A percentile compares a stretch with the other conserved stretches of the same genome.
phyloP scores from a whole-genome alignment of 2,888 invertebrate genomes.

The Cheilosia pagana region DNA sequence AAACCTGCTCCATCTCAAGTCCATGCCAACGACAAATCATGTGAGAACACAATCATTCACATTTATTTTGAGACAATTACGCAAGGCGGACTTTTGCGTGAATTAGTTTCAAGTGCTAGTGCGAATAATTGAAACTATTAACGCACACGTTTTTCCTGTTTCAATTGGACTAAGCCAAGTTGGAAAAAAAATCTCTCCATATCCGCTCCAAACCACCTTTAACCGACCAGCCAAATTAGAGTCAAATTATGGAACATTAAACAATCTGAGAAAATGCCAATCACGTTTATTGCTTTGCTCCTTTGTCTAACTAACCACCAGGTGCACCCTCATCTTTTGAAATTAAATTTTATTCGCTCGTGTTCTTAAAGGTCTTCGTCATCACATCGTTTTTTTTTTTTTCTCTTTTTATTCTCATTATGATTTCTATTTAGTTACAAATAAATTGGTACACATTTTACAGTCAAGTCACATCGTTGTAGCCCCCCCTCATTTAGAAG shows the following conservation, averaged over 20 bases:
- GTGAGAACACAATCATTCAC: neutral
- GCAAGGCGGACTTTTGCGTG: too few relatives aligned
- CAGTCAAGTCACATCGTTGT: constrained; percentile 60
- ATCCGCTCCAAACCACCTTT: neutral
- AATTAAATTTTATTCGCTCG: constrained; percentile 1
- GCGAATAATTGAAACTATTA: neutral
- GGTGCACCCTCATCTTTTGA: constrained; percentile 51
- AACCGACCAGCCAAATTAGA: constrained; percentile 13
- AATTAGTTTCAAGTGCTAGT: too few relatives aligned
- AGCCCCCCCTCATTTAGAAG: constrained; percentile 9
- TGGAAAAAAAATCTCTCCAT: neutral
- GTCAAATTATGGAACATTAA: constrained; percentile 25
- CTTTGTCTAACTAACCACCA: constrained; percentile 15
- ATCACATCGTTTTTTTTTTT: neutral
- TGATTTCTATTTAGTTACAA: constrained; percentile 33
- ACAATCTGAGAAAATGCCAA: constrained; percentile 36
- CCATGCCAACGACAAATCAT: neutral
- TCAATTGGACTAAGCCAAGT: neutral
- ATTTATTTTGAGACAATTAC: too few relatives aligned
- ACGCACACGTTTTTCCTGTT: neutral
- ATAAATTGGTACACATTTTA: constrained; percentile 30
- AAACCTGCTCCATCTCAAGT: too few relatives aligned
- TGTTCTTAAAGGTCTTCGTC: neutral
- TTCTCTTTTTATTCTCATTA: constrained; percentile 10
- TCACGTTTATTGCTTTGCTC: constrained; percentile 39